Conservation (phyloP, 2,113 vertebrate species). For the Pipra filicauda region DNA sequence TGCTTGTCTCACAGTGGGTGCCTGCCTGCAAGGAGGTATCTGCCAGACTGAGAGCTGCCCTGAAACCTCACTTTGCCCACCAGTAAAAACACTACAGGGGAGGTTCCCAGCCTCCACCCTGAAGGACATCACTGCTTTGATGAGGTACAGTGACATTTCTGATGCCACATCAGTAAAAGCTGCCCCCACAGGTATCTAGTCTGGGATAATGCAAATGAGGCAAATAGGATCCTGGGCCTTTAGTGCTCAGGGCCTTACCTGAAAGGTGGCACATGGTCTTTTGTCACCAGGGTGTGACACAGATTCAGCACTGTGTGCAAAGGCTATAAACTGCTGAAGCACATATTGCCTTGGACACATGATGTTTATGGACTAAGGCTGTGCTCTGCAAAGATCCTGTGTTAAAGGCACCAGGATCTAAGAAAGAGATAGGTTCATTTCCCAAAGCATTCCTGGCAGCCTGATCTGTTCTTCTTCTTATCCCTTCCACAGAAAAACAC, state of each 20-base stretch:
- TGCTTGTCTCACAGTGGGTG: not conserved
- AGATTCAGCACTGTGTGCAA: not conserved
- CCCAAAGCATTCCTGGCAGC: not conserved
- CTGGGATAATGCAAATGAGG: not conserved
- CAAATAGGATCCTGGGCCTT: not conserved
- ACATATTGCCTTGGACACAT: not conserved
- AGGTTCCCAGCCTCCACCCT: not conserved
- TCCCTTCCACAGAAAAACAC: not conserved
- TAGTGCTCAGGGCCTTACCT: not conserved
- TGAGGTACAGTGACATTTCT: not conserved
- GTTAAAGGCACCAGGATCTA: not conserved
- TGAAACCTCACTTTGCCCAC: not conserved
- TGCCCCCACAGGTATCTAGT: accelerated
- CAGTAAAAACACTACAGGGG: not conserved
- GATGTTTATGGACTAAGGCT: not conserved
- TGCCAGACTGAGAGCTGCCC: not conserved
- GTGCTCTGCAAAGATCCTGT: not conserved
- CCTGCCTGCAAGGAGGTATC: not conserved
- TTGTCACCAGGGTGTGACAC: not conserved
- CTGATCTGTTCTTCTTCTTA: not conserved
- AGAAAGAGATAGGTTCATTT: not conserved
- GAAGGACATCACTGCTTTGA: not conserved
- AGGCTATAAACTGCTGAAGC: not conserved
- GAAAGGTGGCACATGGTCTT: not conserved
- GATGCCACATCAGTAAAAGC: not conserved